Conservation (phyloP, 2,888 invertebrate species). For the Eugnorisma glareosa region DNA sequence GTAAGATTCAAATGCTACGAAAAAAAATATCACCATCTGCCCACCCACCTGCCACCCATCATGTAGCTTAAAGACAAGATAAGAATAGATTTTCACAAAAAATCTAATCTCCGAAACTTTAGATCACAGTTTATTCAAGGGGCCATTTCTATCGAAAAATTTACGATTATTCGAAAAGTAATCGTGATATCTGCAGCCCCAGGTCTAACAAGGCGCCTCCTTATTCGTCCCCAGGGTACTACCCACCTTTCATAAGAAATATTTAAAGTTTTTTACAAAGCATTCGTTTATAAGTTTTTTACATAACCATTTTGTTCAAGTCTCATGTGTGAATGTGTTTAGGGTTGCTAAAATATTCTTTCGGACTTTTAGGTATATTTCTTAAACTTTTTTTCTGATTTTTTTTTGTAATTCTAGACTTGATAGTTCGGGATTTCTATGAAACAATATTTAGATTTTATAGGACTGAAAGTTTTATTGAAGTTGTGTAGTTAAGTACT, state of each 20-base stretch:
- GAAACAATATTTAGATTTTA: conserved; percentile 18
- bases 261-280: conserved; percentile 55
- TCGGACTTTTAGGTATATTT: conserved; percentile 24
- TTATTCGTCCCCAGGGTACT: conserved; percentile 69
- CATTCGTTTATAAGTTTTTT: conserved; percentile 49
- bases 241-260: conserved; percentile 66
- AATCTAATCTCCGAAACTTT: conserved; percentile 58
- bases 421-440: conserved; percentile 8
- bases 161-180: conserved; percentile 81
- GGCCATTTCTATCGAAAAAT: conserved; percentile 73
- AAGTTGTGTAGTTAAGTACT: not conserved
- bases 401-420: conserved; percentile 7
- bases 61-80: conserved; percentile 5
- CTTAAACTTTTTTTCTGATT: not conserved
- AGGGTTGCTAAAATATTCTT: conserved; percentile 36
- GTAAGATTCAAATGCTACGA: not conserved
- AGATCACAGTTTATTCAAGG: conserved; percentile 67
- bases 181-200: conserved; percentile 63
- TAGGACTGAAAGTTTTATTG: not conserved
- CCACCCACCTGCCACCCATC: not conserved
- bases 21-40: not conserved
- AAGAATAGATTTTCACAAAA: conserved; percentile 47
- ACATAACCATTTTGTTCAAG: conserved; percentile 21
- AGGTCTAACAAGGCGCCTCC: conserved; percentile 68
- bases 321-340: conserved; percentile 38